A percentile compares a stretch with the other conserved stretches of the same genome.
These are phyloP conservation scores for Sminthopsis crassicaudata DNA, from an alignment of 2,113 vertebrate species.

Conservation along the genomic window DNA sequence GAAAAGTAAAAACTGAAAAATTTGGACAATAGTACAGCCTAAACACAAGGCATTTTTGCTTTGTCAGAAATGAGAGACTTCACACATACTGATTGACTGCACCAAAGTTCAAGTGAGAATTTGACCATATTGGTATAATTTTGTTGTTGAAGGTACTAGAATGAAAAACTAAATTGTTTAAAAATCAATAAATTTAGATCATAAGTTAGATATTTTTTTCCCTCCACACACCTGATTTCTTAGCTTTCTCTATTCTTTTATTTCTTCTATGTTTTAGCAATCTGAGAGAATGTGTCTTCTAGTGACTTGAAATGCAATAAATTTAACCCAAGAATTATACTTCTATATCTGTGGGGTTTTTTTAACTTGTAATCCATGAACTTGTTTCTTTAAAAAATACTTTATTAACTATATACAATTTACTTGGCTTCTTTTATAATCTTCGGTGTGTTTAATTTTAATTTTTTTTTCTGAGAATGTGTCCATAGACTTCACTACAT, in stretches of 20 bases:
- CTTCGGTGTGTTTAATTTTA: neutral
- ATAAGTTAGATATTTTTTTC: neutral
- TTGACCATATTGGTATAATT: too few relatives aligned
- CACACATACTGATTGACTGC: neutral
- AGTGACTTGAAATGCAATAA: neutral
- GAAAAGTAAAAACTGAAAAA: neutral
- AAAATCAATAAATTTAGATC: neutral
- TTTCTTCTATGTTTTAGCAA: constrained; percentile 21
- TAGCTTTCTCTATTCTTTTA: neutral
- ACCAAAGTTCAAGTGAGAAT: neutral
- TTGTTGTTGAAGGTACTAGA: too few relatives aligned
- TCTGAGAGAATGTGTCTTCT: neutral
- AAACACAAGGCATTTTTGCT: neutral
- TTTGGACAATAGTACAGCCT: neutral
- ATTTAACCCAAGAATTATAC: neutral
- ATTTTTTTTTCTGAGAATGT: neutral
- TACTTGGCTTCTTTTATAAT: neutral
- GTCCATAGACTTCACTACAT: neutral
- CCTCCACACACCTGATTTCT: neutral
- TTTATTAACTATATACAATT: neutral
- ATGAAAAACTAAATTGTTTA: neutral
- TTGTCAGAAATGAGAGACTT: neutral
- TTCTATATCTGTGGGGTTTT: neutral
- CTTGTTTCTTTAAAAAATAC: neutral
- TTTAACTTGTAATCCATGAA: neutral